Percentiles rank a stretch among this genome's conserved stretches.
Evolutionary conservation across 2,797 vertebrate species (phyloP).

Genomic region (Eulemur coronatus): DNA sequence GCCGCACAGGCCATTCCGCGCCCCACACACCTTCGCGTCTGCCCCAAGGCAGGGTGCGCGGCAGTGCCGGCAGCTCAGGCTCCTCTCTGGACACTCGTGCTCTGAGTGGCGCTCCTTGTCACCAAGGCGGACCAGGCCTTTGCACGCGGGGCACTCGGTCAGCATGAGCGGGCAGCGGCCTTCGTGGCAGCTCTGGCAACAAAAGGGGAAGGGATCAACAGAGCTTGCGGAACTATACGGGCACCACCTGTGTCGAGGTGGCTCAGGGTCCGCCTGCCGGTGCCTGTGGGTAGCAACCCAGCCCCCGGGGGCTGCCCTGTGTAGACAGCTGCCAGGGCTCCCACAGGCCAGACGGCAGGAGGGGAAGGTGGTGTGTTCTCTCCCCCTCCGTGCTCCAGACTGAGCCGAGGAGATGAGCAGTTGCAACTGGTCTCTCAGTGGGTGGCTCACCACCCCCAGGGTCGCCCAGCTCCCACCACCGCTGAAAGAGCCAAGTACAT

Average conservation of each 20-base stretch:
- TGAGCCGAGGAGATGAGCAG: background rate
- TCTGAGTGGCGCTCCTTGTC: conserved; percentile 89
- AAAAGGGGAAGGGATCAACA: background rate
- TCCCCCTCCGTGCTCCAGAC: background rate
- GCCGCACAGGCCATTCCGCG: background rate
- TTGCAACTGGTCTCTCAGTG: background rate
- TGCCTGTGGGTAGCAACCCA: background rate
- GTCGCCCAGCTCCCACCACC: background rate
- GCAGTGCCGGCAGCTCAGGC: conserved; percentile 91
- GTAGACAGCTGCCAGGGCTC: background rate
- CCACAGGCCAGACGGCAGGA: background rate
- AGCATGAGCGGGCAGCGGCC: conserved; percentile 87
- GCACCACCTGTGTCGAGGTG: rapidly evolving
- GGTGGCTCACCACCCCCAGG: background rate
- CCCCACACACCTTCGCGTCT: conserved; percentile 85
- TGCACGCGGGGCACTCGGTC: conserved; percentile 87
- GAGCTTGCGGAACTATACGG: rapidly evolving
- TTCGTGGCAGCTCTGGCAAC: conserved; percentile 86
- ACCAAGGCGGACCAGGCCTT: conserved; percentile 80
- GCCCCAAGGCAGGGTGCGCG: conserved; percentile 87
- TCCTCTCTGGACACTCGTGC: conserved; percentile 89
- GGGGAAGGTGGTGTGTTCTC: background rate
- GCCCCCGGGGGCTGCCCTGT: too few relatives aligned
- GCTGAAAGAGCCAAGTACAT: background rate
- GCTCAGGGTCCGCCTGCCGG: too few relatives aligned